phyloP scores from a whole-genome alignment of 1,140 invertebrate genomes.

The Platorchestia sp. region DNA sequence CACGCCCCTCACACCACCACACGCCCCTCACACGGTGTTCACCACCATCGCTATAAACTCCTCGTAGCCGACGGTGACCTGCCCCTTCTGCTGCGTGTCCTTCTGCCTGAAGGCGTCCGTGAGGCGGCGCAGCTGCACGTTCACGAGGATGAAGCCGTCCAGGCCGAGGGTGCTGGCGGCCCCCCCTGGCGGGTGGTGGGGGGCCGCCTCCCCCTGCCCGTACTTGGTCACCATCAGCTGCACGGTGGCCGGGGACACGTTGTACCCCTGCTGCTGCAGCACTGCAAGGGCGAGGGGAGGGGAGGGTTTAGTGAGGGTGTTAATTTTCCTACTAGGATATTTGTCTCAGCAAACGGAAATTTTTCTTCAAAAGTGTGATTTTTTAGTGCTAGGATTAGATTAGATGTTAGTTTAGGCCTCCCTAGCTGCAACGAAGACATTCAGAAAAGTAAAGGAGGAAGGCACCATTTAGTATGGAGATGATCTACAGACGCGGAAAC shows the following conservation, averaged over 20 bases:
- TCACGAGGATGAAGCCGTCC: conserved; percentile 89
- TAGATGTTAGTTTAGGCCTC: no score
- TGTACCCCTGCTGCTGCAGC: conserved; percentile 89
- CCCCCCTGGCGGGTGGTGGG: conserved; percentile 62
- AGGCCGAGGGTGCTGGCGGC: conserved; percentile 77
- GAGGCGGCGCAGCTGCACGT: conserved; percentile 88
- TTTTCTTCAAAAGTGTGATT: no score
- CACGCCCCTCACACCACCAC: not conserved
- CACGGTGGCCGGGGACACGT: conserved; percentile 84
- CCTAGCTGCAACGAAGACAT: no score
- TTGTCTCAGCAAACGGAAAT: no score
- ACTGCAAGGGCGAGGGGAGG: conserved; percentile 73
- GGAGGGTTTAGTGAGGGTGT: not conserved
- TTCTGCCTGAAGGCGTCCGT: conserved; percentile 85
- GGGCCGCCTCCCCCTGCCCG: conserved; percentile 71
- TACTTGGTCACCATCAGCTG: conserved; percentile 80
- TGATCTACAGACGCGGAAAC: no score
- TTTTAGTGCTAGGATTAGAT: no score
- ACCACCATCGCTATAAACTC: conserved; percentile 76
- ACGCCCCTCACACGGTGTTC: not conserved
- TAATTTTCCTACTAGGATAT: no score
- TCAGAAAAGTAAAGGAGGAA: no score
- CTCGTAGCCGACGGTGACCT: conserved; percentile 86
- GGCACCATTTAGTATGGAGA: no score
- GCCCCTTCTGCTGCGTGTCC: conserved; percentile 82